These are phyloP conservation scores for Heterodera carotae DNA, from an alignment of 1,140 invertebrate species.

Conservation along the genomic window DNA sequence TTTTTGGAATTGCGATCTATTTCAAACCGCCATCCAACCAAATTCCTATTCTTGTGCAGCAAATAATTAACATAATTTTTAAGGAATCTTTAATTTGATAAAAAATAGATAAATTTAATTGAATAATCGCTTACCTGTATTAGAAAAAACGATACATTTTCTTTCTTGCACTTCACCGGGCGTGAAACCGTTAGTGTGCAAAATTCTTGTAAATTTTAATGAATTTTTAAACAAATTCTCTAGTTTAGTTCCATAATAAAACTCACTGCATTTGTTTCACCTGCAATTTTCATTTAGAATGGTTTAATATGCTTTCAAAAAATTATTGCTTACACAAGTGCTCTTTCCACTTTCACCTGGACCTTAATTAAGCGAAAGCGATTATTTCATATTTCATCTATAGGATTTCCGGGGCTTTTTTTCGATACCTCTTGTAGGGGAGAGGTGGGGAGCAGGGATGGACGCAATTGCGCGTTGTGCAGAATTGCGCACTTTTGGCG, in stretches of 20 bases:
- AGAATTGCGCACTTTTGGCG: too few species aligned
- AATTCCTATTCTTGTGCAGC: too few species aligned
- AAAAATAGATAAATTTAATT: too few species aligned
- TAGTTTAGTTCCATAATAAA: neutral
- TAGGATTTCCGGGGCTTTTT: too few species aligned
- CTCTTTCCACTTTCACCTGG: constrained; percentile 93
- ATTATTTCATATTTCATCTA: neutral
- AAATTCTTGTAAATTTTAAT: constrained; percentile 48
- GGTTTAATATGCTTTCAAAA: constrained; percentile 29
- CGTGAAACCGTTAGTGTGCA: constrained; percentile 53
- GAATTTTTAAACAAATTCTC: neutral
- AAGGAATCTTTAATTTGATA: too few species aligned
- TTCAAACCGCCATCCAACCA: too few species aligned
- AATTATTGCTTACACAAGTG: constrained; percentile 95
- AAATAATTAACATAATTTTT: too few species aligned
- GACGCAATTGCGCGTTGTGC: too few species aligned
- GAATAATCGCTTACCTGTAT: constrained; percentile 30
- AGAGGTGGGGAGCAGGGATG: too few species aligned
- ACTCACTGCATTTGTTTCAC: constrained; percentile 20
- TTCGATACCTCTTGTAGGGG: too few species aligned
- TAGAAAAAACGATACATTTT: constrained; percentile 48
- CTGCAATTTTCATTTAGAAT: neutral
- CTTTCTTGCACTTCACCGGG: constrained; percentile 49
- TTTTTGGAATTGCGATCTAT: too few species aligned
- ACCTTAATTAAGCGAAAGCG: constrained; percentile 66